These are phyloP conservation scores for Megaleporinus macrocephalus DNA, from an alignment of 2,113 vertebrate genomes.

Conservation along the genomic window DNA sequence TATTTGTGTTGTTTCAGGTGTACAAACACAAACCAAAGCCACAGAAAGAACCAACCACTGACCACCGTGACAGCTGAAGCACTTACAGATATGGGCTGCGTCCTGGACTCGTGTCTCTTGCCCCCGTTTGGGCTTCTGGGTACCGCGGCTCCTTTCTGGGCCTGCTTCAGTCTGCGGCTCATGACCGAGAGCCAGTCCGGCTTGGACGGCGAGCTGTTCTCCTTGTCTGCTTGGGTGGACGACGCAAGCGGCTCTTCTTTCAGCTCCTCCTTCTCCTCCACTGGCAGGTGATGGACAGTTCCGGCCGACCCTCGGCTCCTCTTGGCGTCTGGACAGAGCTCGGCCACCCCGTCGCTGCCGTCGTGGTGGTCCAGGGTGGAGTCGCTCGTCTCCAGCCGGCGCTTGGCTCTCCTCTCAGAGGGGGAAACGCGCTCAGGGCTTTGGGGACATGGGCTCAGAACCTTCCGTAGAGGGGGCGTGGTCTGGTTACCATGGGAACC, in stretches of 20 bases:
- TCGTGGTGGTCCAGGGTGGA: constrained; percentile 68
- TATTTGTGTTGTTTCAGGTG: too few relatives aligned
- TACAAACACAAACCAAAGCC: too few relatives aligned
- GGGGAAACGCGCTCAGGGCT: constrained; percentile 53
- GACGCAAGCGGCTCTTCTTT: constrained; percentile 53
- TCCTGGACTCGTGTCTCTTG: constrained; percentile 77
- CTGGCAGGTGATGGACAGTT: constrained; percentile 67
- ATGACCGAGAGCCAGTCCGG: constrained; percentile 89
- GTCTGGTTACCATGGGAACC: constrained; percentile 65
- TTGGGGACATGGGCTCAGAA: constrained; percentile 81
- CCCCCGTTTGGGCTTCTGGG: constrained; percentile 66
- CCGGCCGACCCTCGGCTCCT: constrained; percentile 72
- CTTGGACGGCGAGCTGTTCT: constrained; percentile 83
- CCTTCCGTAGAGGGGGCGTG: constrained; percentile 71
- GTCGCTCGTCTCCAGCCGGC: constrained; percentile 84
- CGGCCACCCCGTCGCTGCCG: constrained; percentile 80
- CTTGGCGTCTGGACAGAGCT: constrained; percentile 79
- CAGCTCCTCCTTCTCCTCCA: constrained; percentile 41
- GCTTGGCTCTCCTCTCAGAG: constrained; percentile 83
- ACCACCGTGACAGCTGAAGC: too few relatives aligned
- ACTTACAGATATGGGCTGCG: constrained; percentile 71
- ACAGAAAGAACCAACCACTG: too few relatives aligned
- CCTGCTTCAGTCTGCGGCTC: constrained; percentile 80
- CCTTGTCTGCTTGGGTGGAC: constrained; percentile 77
- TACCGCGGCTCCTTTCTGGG: constrained; percentile 57